phyloP scores from a whole-genome alignment of 2,888 invertebrate species.

The Pyrocoelia pectoralis region DNA sequence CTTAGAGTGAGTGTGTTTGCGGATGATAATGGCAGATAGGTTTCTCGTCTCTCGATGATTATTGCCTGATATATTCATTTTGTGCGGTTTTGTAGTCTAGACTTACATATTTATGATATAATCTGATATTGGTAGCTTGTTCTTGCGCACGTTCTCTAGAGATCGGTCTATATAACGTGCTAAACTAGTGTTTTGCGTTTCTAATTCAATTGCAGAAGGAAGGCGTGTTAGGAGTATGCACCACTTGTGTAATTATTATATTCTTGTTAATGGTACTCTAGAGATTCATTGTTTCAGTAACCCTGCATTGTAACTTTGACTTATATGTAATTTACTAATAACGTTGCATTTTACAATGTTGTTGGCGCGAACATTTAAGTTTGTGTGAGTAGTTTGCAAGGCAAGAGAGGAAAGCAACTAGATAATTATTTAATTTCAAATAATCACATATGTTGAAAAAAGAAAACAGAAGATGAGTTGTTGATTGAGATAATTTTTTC shows the following conservation, averaged over 20 bases:
- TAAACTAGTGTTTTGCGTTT: slow-evolving; percentile 28
- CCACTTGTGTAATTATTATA: slow-evolving; percentile 12
- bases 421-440: too few relatives aligned
- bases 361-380: too few relatives aligned
- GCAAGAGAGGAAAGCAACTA: too few relatives aligned
- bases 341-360: too few relatives aligned
- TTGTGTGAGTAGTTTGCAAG: too few relatives aligned
- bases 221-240: neutral
- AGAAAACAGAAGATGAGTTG: too few relatives aligned
- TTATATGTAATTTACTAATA: neutral
- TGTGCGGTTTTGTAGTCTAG: slow-evolving; percentile 36
- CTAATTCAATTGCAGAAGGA: slow-evolving; percentile 18
- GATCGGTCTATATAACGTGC: slow-evolving; percentile 21
- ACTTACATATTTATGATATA: slow-evolving; percentile 41
- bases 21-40: slow-evolving; percentile 43
- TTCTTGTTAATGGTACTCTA: slow-evolving; percentile 1
- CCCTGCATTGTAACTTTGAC: neutral
- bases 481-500: too few relatives aligned
- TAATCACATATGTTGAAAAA: too few relatives aligned
- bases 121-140: slow-evolving; percentile 33
- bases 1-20: slow-evolving; percentile 29
- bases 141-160: slow-evolving; percentile 29
- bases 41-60: slow-evolving; percentile 46
- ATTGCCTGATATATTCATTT: slow-evolving; percentile 39
- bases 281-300: slow-evolving; percentile 1